A percentile compares a stretch with the other conserved stretches of the same genome.
Conservation (phyloP, 1,140 invertebrate genomes). For the Conus ventricosus region DNA sequence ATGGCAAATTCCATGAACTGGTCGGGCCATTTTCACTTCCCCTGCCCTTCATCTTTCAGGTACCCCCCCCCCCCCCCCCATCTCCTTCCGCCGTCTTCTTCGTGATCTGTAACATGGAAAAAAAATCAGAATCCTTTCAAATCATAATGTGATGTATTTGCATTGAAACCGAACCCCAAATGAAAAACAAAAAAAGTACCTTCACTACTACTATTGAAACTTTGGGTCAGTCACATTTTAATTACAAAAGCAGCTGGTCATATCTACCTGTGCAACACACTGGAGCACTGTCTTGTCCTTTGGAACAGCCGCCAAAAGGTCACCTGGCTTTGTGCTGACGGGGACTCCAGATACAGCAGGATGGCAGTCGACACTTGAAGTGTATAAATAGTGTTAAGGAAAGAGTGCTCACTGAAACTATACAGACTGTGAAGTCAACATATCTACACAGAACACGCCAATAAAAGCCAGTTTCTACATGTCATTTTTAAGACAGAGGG, state of each 20-base stretch:
- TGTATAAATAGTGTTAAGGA: too few species aligned
- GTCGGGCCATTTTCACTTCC: too few species aligned
- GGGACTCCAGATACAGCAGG: too few species aligned
- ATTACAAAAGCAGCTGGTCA: not conserved
- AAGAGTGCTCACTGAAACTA: too few species aligned
- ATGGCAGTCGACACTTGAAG: too few species aligned
- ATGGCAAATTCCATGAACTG: not conserved
- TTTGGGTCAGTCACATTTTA: slow-evolving; percentile 8
- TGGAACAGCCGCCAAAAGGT: not conserved
- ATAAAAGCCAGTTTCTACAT: too few species aligned
- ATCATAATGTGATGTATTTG: not conserved
- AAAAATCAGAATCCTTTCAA: not conserved
- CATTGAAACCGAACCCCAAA: not conserved
- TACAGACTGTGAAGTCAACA: too few species aligned
- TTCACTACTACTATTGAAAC: not conserved
- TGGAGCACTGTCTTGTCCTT: not conserved
- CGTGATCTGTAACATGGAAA: not conserved
- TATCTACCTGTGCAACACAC: too few species aligned
- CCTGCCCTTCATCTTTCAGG: not conserved
- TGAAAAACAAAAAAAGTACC: too few species aligned
- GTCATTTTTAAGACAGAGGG: too few species aligned
- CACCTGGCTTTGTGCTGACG: too few species aligned
- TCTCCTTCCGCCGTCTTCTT: not conserved
- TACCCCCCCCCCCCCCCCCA: not conserved
- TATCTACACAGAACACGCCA: too few species aligned